Base-by-base conservation (phyloP, 2,113 vertebrate species). In the Grus americana region DNA sequence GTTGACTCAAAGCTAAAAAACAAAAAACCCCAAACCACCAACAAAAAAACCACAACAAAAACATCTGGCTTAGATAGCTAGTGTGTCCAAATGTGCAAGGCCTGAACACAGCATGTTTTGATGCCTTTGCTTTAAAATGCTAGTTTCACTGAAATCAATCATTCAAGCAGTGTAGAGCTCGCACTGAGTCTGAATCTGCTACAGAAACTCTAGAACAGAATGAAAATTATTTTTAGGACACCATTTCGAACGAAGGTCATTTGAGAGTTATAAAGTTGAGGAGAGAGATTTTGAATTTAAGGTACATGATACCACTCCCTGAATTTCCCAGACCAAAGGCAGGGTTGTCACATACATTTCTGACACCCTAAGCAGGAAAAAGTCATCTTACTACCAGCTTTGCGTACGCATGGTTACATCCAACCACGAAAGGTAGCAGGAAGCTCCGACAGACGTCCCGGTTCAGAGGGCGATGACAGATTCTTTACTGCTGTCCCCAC, bases 381-480 rank as follows among this genome's bases (percentile, higher is more conserved):
- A n/a, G 14, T 27, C 15, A 19, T 38, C 34, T 63, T 74, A 11
- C 20, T 55, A 21, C 15, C 57, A 79, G 7, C 19, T 23, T 17
- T 68, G 36, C 0, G 0, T 66, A 42, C 2, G 4, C 26, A 44
- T 38, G 27, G 27, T n/a, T 73, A 32, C 21, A 46, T 46, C 11
- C 23, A 83, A 24, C 6, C 30, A 38, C 40, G 55, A 55, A 65
- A 91, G 13, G 46, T 7, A 55, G 15, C 30, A 59, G 67, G 61
- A 84, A 63, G 10, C 24, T 17, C 17, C 3, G 4, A 30, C 7
- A 26, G n/a, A 23, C 0, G 2, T 65, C 32, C 26, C 1, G 5
- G 36, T 54, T 76, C n/a, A 47, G 50, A 59, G 10, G 16, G 30
- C 38, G 52, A 16, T 40, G n/a, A 55, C 11, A 55, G 47, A n/a